Conservation (phyloP, 2,797 vertebrate species). For the Paedocypris micromegethes region DNA sequence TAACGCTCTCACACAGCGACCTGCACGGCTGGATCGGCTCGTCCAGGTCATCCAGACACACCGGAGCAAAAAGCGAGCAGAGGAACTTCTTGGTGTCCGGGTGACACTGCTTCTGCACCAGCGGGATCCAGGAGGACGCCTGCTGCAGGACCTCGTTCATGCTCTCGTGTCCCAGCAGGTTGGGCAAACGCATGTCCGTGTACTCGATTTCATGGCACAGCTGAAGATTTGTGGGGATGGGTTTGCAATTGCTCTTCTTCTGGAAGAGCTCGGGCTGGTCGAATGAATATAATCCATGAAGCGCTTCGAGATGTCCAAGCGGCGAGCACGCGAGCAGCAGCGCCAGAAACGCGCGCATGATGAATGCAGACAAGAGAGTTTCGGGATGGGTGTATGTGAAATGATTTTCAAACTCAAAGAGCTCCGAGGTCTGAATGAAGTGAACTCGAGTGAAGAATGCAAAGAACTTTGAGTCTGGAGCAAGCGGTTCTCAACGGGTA, state of each 20-base stretch:
- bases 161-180: constrained; percentile 94
- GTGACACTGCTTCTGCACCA: constrained; percentile 94
- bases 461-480: too few relatives aligned
- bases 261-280: constrained; percentile 83
- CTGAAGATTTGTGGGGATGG: constrained; percentile 82
- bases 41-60: constrained; percentile 90
- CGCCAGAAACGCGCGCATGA: constrained; percentile 42
- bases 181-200: constrained; percentile 91
- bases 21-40: constrained; percentile 93
- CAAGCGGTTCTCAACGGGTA: too few relatives aligned
- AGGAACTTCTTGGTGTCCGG: constrained; percentile 95
- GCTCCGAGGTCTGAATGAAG: too few relatives aligned
- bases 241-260: constrained; percentile 88
- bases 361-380: background rate
- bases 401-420: too few relatives aligned
- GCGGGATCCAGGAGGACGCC: constrained; percentile 92
- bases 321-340: constrained; percentile 42
- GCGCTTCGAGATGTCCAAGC: constrained; percentile 68
- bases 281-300: constrained; percentile 81
- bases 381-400: constrained; percentile 25
- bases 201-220: constrained; percentile 94
- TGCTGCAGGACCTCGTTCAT: constrained; percentile 95
- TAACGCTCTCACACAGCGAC: constrained; percentile 89
- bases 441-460: too few relatives aligned
- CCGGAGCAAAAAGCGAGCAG: constrained; percentile 94